Evolutionary conservation across 2,888 invertebrate species (phyloP), one percentile per base, ranked within the genome.

Genomic region (Choristoneura rosaceana): DNA sequence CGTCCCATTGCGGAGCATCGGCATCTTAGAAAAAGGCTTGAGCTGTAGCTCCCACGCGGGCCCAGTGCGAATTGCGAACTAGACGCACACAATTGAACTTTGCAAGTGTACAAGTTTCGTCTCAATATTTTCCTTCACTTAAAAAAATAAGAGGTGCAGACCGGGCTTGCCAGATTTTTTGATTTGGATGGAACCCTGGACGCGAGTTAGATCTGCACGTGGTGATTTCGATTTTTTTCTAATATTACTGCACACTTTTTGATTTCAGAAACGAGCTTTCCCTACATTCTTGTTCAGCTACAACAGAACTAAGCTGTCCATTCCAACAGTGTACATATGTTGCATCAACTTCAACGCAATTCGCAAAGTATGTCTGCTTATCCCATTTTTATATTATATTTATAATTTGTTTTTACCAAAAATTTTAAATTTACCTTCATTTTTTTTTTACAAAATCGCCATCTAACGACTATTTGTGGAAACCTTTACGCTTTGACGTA

Each of bases 241-340:
- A 43, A 43, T 10, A 43, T 10, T n/a, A n/a, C n/a, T n/a, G n/a
- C 12, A 10, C 15, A 3, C 17, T 15, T 17, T 68, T 58, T 38
- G 34, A 15, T 86, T 69, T 33, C 84, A 91, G 91, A 66, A 75
- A 78, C 2, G 79, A 81, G 0, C 70, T 88, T 4, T 75, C 78
- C 7, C 82, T 82, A 2, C 92, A 91, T 73, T 61, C 73, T 38
- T 83, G 82, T 52, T 70, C 55, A 4, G 69, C 52, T 17, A 67
- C 75, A 3, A 76, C 76, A 0, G 81, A 81, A 12, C 79, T 83
- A 3, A 80, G 80, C 43, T 93, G 93, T 71, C 84, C 88, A 0
- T 80, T 90, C 75, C 86, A 84, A 1, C 83, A 86, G 43, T 93
- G 92, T 74, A 75, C 80, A 1, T 92, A 82, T 60, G 82, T 90